These are phyloP conservation scores for Pedicia rivosa DNA, from an alignment of 2,888 invertebrate genomes.

Conservation along the genomic window DNA sequence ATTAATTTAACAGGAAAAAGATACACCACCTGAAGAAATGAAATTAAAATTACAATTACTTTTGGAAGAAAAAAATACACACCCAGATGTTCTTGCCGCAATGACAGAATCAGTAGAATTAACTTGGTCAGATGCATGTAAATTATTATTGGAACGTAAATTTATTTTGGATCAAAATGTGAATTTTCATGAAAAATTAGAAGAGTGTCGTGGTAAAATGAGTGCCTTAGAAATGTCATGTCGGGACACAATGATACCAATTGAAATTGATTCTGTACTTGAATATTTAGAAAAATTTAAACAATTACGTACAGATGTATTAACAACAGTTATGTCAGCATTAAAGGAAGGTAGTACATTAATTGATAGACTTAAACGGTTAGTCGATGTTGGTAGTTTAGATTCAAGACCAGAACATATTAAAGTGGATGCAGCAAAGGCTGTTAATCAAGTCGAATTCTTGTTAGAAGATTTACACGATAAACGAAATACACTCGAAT, in stretches of 20 bases:
- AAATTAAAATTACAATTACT: slow-evolving; percentile 74
- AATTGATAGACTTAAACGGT: slow-evolving; percentile 54
- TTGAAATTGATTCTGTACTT: slow-evolving; percentile 55
- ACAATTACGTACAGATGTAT: slow-evolving; percentile 50
- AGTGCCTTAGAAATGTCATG: slow-evolving; percentile 51
- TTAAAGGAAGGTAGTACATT: slow-evolving; percentile 63
- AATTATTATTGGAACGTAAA: slow-evolving; percentile 58
- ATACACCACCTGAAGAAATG: slow-evolving; percentile 76
- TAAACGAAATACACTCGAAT: slow-evolving; percentile 52
- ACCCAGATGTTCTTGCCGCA: slow-evolving; percentile 66
- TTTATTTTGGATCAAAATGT: slow-evolving; percentile 62
- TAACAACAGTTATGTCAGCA: slow-evolving; percentile 64
- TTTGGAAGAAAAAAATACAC: slow-evolving; percentile 57
- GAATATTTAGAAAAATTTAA: slow-evolving; percentile 52
- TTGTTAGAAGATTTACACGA: slow-evolving; percentile 64
- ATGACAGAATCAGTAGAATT: slow-evolving; percentile 68
- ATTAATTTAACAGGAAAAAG: slow-evolving; percentile 48
- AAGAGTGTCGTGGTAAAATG: slow-evolving; percentile 52
- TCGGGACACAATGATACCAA: slow-evolving; percentile 46
- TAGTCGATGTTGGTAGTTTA: slow-evolving; percentile 55
- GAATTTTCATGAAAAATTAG: slow-evolving; percentile 55
- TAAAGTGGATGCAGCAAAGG: slow-evolving; percentile 34
- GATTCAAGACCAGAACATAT: slow-evolving; percentile 54
- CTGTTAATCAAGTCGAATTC: slow-evolving; percentile 49
- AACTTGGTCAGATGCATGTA: slow-evolving; percentile 71